Evolutionary conservation across 2,797 vertebrate genomes (phyloP), one percentile per base, ranked within the genome.

Genomic region (Potorous gilbertii): DNA sequence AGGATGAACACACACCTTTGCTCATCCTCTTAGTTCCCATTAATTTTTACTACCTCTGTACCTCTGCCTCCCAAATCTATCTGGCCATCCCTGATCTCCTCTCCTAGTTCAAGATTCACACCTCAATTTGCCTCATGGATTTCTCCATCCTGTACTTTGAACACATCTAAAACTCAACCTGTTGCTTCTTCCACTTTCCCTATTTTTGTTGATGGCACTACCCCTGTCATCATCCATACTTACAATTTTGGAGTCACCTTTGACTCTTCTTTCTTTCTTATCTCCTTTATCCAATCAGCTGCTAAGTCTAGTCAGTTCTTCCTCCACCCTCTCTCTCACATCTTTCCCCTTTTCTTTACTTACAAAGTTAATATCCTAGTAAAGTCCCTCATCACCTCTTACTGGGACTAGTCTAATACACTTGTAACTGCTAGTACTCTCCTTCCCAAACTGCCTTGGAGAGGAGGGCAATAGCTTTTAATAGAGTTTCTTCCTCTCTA

Each of bases 101-200:
- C 55, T 81, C 52, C 95, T 92, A 74, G 50, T 50, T 62, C 46
- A 21, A 92, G 87, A 90, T 34, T 5, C 2, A 94, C 46, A 95
- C 95, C 87, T 66, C 18, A 21, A 92, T 3, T 14, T n/a, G 21
- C 12, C 94, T 81, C 21, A 34, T 94, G 5, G 56, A 74, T 62
- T 62, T 62, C 59, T 62, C 59, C 59, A 62, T 34, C 11, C 11
- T 13, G 28, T 31, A 90, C 50, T 57, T 16, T 92, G 92, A 89
- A 62, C 92, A n/a, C 95, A 8, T 55, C 66, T 66, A 90, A 94
- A 94, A 50, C 9, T 89, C 50, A 91, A 0, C 13, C 11, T 54
- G 56, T 91, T 50, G 4, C 12, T 66, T 66, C 59, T 66, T 66
- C 59, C 4, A 14, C 24, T 66, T 66, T 66, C 31, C 31, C 31